Evolutionary conservation across 2,888 invertebrate species (phyloP), one percentile per base, ranked within the genome.

Genomic region (Leptarthrus brevirostris): DNA sequence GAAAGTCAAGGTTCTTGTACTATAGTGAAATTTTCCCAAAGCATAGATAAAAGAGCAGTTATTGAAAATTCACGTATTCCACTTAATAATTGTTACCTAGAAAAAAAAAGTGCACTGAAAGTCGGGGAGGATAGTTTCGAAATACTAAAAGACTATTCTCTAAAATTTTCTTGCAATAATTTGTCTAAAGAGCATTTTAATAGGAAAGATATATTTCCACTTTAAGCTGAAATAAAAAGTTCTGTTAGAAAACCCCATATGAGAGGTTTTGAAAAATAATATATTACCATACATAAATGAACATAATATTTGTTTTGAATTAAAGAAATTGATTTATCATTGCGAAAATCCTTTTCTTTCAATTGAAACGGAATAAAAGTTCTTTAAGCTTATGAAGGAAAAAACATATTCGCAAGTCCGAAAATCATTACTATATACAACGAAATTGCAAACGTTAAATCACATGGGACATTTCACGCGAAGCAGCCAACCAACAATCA

Each of bases 341-440:
- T 54, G 71, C 10, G 40, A 34, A 24, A 58, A 30, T 58, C 47
- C 58, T 2, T 72, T 72, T 24, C 10, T 40, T 44, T 47, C 20
- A 44, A 58, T 72, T 26, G 14, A 26, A 12, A 22, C 58, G 1
- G 64, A 73, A 16, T 24, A 73, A 22, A 61, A 52, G 10, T 36
- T 73, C 36, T 66, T 73, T 36, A 34, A 66, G 49, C 3, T 30
- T 20, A 20, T 73, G 16, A 26, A 30, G 10, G 10, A 36, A 12
- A 14, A 24, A 22, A 73, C n/a, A 52, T 73, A 14, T 64, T 52
- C 16, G 53, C 49, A 16, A 40, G 34, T 20, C 44, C 14, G 1
- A 53, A 24, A 16, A 4, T 24, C 1, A n/a, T 3, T 53, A 4
- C 47, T 1, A 64, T 73, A 2, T 12, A 40, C 26, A 64, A 36